A percentile compares a stretch with the other conserved stretches of the same genome.
Evolutionary conservation across 2,888 invertebrate genomes (phyloP).

Genomic region (Phalangium opilio): DNA sequence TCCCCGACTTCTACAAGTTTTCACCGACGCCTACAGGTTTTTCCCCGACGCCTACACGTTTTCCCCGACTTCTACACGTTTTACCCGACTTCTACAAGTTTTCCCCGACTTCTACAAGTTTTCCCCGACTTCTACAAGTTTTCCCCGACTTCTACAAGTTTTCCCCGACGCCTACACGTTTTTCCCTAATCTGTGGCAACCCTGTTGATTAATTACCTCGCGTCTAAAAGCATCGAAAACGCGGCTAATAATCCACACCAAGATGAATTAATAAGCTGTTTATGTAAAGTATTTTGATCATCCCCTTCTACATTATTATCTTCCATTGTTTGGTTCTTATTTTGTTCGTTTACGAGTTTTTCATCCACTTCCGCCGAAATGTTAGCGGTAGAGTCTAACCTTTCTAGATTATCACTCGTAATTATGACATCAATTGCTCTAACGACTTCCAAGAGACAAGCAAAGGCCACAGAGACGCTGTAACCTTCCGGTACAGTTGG

Average conservation of each 20-base stretch:
- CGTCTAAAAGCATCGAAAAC: constrained; percentile 76
- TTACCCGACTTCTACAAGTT: too few relatives aligned
- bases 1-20: too few relatives aligned
- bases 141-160: too few relatives aligned
- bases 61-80: too few relatives aligned
- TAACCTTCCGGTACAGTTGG: constrained; percentile 92
- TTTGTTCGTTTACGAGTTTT: not conserved
- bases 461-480: constrained; percentile 88
- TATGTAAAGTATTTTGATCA: not conserved
- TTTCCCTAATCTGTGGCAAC: too few relatives aligned
- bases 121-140: too few relatives aligned
- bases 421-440: constrained; percentile 63
- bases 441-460: constrained; percentile 79
- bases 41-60: too few relatives aligned
- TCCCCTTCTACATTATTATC: not conserved
- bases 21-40: too few relatives aligned
- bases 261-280: constrained; percentile 74
- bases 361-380: constrained; percentile 1
- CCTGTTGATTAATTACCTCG: too few relatives aligned
- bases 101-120: too few relatives aligned
- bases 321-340: not conserved
- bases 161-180: too few relatives aligned
- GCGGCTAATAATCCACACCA: constrained; percentile 91
- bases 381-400: constrained; percentile 5
- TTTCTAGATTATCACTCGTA: constrained; percentile 38